Evolutionary conservation across 2,113 vertebrate species (phyloP).

Genomic region (Phoxinus phoxinus): DNA sequence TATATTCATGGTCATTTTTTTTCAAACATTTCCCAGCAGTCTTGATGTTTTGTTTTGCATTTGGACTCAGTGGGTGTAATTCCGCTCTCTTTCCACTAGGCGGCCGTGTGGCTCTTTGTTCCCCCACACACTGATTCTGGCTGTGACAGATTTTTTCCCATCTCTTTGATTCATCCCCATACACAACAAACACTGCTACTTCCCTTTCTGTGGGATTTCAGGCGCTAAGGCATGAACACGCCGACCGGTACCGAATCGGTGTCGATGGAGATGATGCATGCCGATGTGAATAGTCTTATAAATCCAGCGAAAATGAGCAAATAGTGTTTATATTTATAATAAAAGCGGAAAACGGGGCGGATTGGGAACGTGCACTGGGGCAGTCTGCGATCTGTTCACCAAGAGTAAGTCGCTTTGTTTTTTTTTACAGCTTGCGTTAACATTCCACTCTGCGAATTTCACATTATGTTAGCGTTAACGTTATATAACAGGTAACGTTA

Average conservation of each 20-base stretch:
- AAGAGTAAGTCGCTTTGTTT: conserved; percentile 44
- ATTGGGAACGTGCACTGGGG: conserved; percentile 1
- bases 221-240: neutral
- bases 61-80: conserved; percentile 39
- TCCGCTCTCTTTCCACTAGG: conserved; percentile 58
- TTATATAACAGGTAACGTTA: neutral
- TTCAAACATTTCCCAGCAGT: neutral
- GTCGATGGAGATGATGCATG: conserved; percentile 19
- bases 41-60: neutral
- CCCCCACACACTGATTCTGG: conserved; percentile 35
- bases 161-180: conserved; percentile 46
- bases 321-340: neutral
- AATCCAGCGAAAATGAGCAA: neutral
- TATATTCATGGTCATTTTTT: neutral
- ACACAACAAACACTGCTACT: conserved; percentile 44
- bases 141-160: conserved; percentile 48
- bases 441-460: neutral
- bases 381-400: neutral
- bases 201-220: conserved; percentile 8
- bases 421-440: conserved; percentile 13
- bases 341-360: conserved; percentile 5
- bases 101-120: conserved; percentile 66
- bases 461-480: too few species aligned
- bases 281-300: neutral
- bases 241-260: neutral